Evolutionary conservation across 2,888 invertebrate species (phyloP).

Genomic region (Leptinotarsa juncta): DNA sequence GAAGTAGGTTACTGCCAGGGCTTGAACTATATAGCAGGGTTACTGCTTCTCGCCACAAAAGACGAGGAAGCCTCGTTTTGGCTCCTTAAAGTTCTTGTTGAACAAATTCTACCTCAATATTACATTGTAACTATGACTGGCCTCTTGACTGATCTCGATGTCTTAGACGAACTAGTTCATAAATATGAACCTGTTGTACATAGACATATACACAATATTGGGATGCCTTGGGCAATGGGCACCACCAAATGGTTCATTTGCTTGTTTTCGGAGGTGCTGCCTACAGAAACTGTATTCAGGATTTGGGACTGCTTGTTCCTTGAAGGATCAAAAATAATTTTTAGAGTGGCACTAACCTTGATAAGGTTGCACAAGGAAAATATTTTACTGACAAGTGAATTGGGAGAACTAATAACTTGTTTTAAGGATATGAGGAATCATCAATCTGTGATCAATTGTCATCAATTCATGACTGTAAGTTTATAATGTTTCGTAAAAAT

Average conservation of each 20-base stretch:
- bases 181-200: conserved; percentile 84
- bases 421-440: conserved; percentile 86
- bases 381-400: conserved; percentile 83
- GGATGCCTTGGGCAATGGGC: conserved; percentile 90
- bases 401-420: conserved; percentile 83
- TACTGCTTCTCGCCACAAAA: conserved; percentile 86
- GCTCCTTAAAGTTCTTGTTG: conserved; percentile 90
- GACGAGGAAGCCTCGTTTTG: conserved; percentile 93
- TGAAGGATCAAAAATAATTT: conserved; percentile 93
- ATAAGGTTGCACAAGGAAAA: conserved; percentile 78
- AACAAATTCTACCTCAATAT: conserved; percentile 87
- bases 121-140: conserved; percentile 92
- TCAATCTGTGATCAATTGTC: conserved; percentile 84
- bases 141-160: conserved; percentile 88
- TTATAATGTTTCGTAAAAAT: neutral
- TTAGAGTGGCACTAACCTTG: conserved; percentile 88
- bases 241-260: conserved; percentile 97
- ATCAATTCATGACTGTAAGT: conserved; percentile 87
- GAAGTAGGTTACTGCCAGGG: conserved; percentile 95
- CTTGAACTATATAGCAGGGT: conserved; percentile 90
- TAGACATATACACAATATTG: conserved; percentile 82
- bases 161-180: conserved; percentile 87
- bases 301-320: conserved; percentile 97
- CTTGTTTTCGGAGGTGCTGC: conserved; percentile 91
- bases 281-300: conserved; percentile 92